These are phyloP conservation scores for Nibea coibor DNA, from an alignment of 2,113 vertebrate species.

Conservation along the genomic window DNA sequence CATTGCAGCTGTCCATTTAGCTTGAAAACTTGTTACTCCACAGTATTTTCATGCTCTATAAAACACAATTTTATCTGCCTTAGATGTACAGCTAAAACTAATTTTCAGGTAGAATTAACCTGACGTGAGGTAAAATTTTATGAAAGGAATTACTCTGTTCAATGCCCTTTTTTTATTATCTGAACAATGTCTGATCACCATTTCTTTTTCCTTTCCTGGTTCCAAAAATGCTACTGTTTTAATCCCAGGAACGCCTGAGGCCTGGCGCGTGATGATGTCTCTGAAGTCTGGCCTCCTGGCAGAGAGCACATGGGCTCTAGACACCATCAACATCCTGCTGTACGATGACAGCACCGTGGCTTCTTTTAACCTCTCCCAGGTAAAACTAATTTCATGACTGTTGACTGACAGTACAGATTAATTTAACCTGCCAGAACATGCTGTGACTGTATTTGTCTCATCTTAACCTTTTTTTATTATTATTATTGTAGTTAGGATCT, in stretches of 20 bases:
- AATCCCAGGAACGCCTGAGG: slow-evolving; percentile 93
- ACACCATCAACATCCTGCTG: slow-evolving; percentile 98
- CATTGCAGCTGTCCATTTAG: neutral
- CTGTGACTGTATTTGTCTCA: neutral
- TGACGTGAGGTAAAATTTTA: slow-evolving; percentile 13
- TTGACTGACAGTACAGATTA: slow-evolving; percentile 13
- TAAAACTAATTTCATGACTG: slow-evolving; percentile 61
- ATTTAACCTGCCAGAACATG: neutral
- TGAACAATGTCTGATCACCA: slow-evolving; percentile 22
- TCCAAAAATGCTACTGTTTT: slow-evolving; percentile 28
- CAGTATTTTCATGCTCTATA: neutral
- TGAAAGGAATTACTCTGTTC: slow-evolving; percentile 29
- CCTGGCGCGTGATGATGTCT: slow-evolving; percentile 99
- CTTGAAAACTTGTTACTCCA: neutral
- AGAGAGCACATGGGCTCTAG: slow-evolving; percentile 98
- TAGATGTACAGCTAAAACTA: neutral
- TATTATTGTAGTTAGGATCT: neutral
- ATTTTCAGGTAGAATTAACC: slow-evolving; percentile 11
- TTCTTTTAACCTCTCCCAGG: slow-evolving; percentile 97
- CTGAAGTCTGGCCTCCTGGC: slow-evolving; percentile 97
- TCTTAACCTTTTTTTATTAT: neutral
- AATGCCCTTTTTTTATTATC: slow-evolving; percentile 31
- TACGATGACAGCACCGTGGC: slow-evolving; percentile 97
- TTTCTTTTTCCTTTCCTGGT: neutral
- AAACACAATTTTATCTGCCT: neutral